A percentile compares a stretch with the other conserved stretches of the same genome.
Evolutionary conservation across 2,797 vertebrate species (phyloP).

Genomic region (Myoxocephalus aenaeus): DNA sequence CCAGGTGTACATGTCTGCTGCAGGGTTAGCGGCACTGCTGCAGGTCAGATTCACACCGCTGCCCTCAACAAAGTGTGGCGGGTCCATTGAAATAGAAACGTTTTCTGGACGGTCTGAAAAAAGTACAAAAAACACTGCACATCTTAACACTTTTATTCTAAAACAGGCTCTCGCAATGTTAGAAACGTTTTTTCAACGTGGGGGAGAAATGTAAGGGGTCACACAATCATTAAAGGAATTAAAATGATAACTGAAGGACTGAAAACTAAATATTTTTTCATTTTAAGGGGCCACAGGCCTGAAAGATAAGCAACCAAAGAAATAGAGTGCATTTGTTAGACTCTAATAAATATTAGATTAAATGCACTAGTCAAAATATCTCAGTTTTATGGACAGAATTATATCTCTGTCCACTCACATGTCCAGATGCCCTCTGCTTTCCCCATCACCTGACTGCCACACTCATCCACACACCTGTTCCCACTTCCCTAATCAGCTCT

Average conservation of each 20-base stretch:
- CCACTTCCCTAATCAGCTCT: neutral
- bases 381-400: neutral
- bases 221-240: neutral
- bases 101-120: slow-evolving; percentile 63
- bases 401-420: neutral
- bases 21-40: slow-evolving; percentile 65
- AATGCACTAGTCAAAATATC: neutral
- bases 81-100: slow-evolving; percentile 47
- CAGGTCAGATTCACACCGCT: slow-evolving; percentile 66
- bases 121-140: neutral
- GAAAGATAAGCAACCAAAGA: neutral
- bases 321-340: neutral
- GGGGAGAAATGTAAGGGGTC: neutral
- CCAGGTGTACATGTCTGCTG: slow-evolving; percentile 67
- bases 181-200: neutral
- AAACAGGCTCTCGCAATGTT: neutral
- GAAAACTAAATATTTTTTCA: neutral
- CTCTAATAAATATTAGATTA: neutral
- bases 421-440: neutral
- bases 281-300: neutral
- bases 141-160: neutral
- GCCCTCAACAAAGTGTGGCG: neutral
- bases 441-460: no score
- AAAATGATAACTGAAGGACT: neutral
- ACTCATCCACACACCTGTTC: no score